Evolutionary conservation across 30 jellyfish, hydroid and myxozoan genomes (phyloP).

Genomic region (Calvadosia cruxmelitensis): DNA sequence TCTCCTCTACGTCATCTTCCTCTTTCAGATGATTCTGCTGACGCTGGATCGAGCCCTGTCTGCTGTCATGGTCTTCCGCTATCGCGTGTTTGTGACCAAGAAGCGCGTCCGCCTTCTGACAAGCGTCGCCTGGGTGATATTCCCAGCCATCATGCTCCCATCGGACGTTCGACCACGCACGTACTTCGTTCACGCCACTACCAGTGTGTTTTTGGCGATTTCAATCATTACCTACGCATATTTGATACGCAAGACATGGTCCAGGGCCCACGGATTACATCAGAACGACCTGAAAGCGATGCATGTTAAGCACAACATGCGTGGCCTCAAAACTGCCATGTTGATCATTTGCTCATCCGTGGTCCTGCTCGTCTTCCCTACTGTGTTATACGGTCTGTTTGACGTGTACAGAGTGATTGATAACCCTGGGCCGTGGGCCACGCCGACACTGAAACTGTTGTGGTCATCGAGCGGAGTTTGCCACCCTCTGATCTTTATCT

Average conservation of each 20-base stretch:
- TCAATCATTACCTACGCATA: not conserved
- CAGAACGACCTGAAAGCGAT: not conserved
- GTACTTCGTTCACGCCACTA: not conserved
- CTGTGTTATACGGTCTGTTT: not conserved
- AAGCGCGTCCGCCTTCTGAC: not conserved
- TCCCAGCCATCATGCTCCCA: not conserved
- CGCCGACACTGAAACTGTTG: not conserved
- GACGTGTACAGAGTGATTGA: not conserved
- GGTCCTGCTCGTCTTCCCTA: not conserved
- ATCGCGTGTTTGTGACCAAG: not conserved
- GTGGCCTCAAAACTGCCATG: not conserved
- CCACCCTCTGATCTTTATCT: not conserved
- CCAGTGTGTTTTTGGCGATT: not conserved
- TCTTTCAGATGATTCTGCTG: not conserved
- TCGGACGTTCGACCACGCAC: not conserved
- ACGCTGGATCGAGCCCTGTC: not conserved
- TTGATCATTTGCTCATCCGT: not conserved
- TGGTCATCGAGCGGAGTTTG: not conserved
- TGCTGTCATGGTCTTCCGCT: not conserved
- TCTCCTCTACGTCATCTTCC: not conserved
- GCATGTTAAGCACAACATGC: slow-evolving; percentile 1
- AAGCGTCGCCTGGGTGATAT: not conserved
- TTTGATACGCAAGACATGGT: not conserved
- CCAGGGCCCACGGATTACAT: not conserved
- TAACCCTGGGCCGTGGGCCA: not conserved